Evolutionary conservation across 2,888 invertebrate species (phyloP).

Genomic region (Nudaria mundana): DNA sequence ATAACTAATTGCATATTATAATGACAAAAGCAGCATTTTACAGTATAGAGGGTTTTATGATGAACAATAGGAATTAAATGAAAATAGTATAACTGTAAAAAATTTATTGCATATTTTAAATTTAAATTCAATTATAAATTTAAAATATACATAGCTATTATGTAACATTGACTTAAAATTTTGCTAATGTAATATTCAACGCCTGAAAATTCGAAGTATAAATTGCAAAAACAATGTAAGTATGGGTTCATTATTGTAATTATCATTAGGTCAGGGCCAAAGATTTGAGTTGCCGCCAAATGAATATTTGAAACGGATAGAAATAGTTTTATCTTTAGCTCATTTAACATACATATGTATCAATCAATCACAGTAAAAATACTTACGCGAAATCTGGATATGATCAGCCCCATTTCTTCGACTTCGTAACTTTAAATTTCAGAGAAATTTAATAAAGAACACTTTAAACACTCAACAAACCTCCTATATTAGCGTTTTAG

Average conservation of each 20-base stretch:
- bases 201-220: too few relatives aligned
- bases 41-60: too few relatives aligned
- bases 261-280: constrained; percentile 53
- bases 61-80: too few relatives aligned
- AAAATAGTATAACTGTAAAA: too few relatives aligned
- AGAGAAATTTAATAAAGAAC: constrained; percentile 32
- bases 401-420: constrained; percentile 82
- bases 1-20: too few relatives aligned
- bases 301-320: constrained; percentile 47
- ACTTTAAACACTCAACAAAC: constrained; percentile 44
- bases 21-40: too few relatives aligned
- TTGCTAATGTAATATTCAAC: too few relatives aligned
- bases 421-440: constrained; percentile 25
- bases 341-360: constrained; percentile 47
- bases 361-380: constrained; percentile 37
- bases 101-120: too few relatives aligned
- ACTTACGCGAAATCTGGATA: constrained; percentile 86
- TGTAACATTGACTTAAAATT: too few relatives aligned
- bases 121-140: too few relatives aligned
- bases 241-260: constrained; percentile 4
- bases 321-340: constrained; percentile 75
- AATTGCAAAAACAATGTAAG: constrained; percentile 4
- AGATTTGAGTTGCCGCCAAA: constrained; percentile 72
- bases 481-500: constrained; percentile 47
- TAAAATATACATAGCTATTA: too few relatives aligned